phyloP scores from a whole-genome alignment of 2,888 invertebrate species.

The Dryadula phaetusa region DNA sequence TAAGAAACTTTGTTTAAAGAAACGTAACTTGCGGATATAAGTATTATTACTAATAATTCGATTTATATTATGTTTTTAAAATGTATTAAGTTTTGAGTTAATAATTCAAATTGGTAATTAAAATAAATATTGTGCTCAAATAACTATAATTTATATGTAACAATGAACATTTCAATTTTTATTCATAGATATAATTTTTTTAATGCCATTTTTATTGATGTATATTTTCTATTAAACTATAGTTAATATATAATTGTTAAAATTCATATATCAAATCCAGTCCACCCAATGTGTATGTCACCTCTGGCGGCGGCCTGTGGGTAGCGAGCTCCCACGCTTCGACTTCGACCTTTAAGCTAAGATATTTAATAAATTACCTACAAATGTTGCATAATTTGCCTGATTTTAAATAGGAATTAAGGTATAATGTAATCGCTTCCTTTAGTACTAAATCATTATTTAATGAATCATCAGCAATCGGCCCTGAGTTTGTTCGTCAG shows the following conservation, averaged over 20 bases:
- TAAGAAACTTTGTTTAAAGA: not conserved
- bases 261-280: slow-evolving; percentile 60
- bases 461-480: not conserved
- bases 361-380: slow-evolving; percentile 52
- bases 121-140: not conserved
- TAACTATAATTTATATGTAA: not conserved
- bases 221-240: not conserved
- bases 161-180: no score
- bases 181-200: no score
- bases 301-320: slow-evolving; percentile 60
- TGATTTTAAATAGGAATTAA: slow-evolving; percentile 61
- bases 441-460: not conserved
- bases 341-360: slow-evolving; percentile 65
- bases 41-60: not conserved
- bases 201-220: no score
- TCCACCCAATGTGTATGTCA: slow-evolving; percentile 60
- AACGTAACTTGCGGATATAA: not conserved
- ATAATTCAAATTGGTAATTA: not conserved
- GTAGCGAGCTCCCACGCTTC: slow-evolving; percentile 67
- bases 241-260: slow-evolving; percentile 3
- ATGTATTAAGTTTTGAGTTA: not conserved
- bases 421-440: slow-evolving; percentile 63
- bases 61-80: not conserved
- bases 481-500: not conserved
- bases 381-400: slow-evolving; percentile 45